These are phyloP conservation scores for Bolinopsis microptera DNA, from an alignment of 37 sponge, comb jelly and placozoan species.

Conservation along the genomic window DNA sequence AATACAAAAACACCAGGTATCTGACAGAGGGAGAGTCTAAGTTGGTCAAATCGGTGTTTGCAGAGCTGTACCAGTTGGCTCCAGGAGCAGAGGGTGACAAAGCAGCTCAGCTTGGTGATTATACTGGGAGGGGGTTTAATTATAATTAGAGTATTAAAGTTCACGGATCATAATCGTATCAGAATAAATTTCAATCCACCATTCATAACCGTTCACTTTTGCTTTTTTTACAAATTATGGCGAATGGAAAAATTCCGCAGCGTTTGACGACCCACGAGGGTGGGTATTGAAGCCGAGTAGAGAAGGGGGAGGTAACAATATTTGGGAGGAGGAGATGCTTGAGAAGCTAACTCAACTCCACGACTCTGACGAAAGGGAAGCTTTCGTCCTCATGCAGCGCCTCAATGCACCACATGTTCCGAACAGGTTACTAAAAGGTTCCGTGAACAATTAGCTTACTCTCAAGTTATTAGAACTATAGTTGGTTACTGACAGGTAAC, in stretches of 20 bases:
- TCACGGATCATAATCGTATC: no score
- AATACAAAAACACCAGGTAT: neutral
- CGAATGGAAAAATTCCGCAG: no score
- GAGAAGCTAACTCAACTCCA: neutral
- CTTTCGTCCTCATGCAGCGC: neutral
- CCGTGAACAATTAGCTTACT: neutral
- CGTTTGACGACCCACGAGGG: neutral
- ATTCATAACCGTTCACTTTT: no score
- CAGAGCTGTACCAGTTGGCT: neutral
- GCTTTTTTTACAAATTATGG: no score
- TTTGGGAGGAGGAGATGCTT: slow-evolving; percentile 15
- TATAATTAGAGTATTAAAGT: no score
- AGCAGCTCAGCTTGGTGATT: slow-evolving; percentile 2
- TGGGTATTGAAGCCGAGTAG: slow-evolving; percentile 11
- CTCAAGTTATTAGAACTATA: no score
- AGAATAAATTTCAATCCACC: no score
- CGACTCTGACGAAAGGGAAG: neutral
- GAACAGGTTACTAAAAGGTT: neutral
- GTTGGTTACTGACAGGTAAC: no score
- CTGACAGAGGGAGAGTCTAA: neutral
- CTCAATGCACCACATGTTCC: neutral
- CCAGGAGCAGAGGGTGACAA: neutral
- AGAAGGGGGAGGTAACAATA: slow-evolving; percentile 14
- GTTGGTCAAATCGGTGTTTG: neutral
- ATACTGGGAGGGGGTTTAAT: no score